phyloP scores from a whole-genome alignment of 2,888 invertebrate genomes.

The Lepidonotus clava region DNA sequence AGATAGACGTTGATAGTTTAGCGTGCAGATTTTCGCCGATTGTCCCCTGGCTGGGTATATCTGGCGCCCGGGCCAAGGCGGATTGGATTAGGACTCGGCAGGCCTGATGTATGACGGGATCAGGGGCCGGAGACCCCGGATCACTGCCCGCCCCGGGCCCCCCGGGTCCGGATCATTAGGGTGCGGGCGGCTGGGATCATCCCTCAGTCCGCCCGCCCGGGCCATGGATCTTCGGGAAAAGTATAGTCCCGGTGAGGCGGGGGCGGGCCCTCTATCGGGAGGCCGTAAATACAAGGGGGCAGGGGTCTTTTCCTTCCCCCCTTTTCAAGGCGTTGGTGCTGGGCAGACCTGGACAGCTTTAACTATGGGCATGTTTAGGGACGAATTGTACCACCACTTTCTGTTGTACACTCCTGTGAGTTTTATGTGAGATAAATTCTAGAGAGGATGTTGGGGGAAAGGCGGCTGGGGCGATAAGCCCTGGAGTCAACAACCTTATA shows the following conservation, averaged over 20 bases:
- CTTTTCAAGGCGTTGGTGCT: no score
- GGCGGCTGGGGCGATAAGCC: no score
- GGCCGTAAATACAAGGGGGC: not conserved
- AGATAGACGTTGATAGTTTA: no score
- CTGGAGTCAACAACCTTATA: no score
- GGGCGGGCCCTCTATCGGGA: not conserved
- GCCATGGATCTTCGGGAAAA: conserved; percentile 24
- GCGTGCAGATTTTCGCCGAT: not conserved
- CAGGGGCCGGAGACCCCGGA: not conserved
- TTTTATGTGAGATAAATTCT: no score
- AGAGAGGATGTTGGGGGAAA: no score
- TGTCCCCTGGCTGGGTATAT: not conserved
- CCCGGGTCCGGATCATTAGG: conserved; percentile 33
- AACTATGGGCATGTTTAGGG: no score
- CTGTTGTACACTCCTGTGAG: no score
- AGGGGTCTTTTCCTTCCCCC: no score
- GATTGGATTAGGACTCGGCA: not conserved
- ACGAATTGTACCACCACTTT: no score
- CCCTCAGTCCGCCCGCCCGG: not conserved
- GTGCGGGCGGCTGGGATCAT: conserved; percentile 22
- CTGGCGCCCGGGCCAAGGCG: not conserved
- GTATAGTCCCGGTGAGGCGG: conserved; percentile 18
- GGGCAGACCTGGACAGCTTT: no score
- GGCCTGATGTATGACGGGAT: conserved; percentile 28
- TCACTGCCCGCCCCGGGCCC: not conserved